phyloP scores from a whole-genome alignment of 1,140 invertebrate species.

The Bombus confusus region DNA sequence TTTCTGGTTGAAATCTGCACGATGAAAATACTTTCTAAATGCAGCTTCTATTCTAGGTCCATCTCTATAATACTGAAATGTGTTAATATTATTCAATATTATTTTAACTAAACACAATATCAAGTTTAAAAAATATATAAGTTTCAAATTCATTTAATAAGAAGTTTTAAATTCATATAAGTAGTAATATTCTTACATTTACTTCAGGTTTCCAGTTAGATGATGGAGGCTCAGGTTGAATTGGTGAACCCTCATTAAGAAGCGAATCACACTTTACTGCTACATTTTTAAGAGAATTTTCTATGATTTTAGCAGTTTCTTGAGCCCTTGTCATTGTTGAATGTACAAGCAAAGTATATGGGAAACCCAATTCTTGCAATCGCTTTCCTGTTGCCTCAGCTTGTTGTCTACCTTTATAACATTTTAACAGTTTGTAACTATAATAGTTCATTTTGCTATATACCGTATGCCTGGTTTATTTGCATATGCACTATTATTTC shows the following conservation, averaged over 20 bases:
- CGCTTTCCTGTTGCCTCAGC: slow-evolving; percentile 91
- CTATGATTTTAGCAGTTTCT: slow-evolving; percentile 94
- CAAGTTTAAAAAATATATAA: background rate
- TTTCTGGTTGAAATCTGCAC: slow-evolving; percentile 91
- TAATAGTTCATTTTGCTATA: background rate
- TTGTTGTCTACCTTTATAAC: slow-evolving; percentile 90
- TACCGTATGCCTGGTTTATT: background rate
- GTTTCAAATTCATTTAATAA: no score
- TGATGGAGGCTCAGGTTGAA: slow-evolving; percentile 96
- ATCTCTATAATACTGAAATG: slow-evolving; percentile 93
- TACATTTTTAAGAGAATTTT: slow-evolving; percentile 85
- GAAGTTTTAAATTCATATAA: background rate
- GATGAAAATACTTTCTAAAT: slow-evolving; percentile 96
- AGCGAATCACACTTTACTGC: slow-evolving; percentile 85
- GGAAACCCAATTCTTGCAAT: slow-evolving; percentile 88
- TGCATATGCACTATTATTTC: no score
- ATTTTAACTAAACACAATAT: background rate
- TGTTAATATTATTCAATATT: slow-evolving; percentile 33
- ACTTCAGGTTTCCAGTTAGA: slow-evolving; percentile 93
- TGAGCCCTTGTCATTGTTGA: slow-evolving; percentile 97
- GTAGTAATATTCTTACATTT: slow-evolving; percentile 84
- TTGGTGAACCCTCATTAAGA: slow-evolving; percentile 95
- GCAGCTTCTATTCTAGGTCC: slow-evolving; percentile 98
- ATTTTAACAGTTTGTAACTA: slow-evolving; percentile 84
- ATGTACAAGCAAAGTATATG: slow-evolving; percentile 90